Evolutionary conservation across 2,113 vertebrate species (phyloP), one percentile per base, ranked within the genome.

Genomic region (Clupea harengus): DNA sequence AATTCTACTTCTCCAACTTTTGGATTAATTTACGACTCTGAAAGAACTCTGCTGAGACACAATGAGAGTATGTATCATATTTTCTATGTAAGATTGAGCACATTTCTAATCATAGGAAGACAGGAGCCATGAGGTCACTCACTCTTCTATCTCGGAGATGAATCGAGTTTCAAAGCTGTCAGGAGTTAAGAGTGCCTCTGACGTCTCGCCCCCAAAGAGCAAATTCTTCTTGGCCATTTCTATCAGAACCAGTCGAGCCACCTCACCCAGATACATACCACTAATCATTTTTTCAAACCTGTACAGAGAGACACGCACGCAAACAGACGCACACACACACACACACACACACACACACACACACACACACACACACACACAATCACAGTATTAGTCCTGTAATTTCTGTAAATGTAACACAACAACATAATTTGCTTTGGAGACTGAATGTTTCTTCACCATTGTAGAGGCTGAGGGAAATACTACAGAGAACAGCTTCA

Each of bases 221-320:
- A 91, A 88, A 57, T 92, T 86, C 0, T 92, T 89, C 57, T 90
- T n/a, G 0, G 94, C 83, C 92, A 98, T 88, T 87, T 87, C 60
- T 0, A 88, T 64, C 89, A 98, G 91, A 0, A 93, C 85, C 0
- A 95, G 92, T 13, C 95, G 92, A 0, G 95, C 92, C 0, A 96
- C 92, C 84, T 98, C 97, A 0, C 96, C 96, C 90, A 97, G 75
- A 88, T 97, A 97, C 89, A 96, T 89, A 9, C 93, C 93, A 11
- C 97, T 94, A 85, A 96, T 93, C 96, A 98, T 91, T 94, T 98
- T 98, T 93, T 98, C 97, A 92, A 97, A 98, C 80, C 97, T 98
- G 89, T 39, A 39, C 39, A 39, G 39, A 39, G 1, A 39, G 39
- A 39, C 39, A 39, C 0, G 0, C 8, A 67, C 44, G 83, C 20